A percentile compares a stretch with the other conserved stretches of the same genome.
Evolutionary conservation across 2,113 vertebrate species (phyloP).

Genomic region (Circaetus cinerascens): DNA sequence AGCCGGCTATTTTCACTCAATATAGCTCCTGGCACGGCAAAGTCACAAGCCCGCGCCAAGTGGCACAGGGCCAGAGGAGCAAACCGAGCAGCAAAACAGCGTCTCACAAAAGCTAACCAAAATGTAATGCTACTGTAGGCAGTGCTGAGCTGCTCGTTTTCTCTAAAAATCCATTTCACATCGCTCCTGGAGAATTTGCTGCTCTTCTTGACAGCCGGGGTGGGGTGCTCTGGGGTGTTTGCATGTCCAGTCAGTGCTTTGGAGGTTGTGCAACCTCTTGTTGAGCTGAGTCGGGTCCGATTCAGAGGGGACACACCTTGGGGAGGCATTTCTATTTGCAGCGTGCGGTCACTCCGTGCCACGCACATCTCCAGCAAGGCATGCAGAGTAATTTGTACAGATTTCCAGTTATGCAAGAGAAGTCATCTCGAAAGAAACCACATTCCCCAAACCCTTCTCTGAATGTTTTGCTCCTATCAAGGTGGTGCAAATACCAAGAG

Average conservation of each 20-base stretch:
- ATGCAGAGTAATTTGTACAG: neutral
- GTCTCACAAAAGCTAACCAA: neutral
- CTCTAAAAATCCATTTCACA: too few species aligned
- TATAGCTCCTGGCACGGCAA: neutral
- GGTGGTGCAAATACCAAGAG: neutral
- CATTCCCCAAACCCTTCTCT: neutral
- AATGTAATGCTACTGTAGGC: fast-evolving
- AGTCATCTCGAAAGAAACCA: neutral
- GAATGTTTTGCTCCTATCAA: fast-evolving
- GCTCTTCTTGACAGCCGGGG: fast-evolving
- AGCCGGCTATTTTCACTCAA: neutral
- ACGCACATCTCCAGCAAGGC: neutral
- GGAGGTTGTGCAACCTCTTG: neutral
- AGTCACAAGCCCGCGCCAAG: neutral
- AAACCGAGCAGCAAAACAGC: neutral
- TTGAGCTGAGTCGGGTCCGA: fast-evolving
- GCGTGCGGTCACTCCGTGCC: neutral
- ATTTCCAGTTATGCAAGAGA: neutral
- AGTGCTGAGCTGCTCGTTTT: fast-evolving
- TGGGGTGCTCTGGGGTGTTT: too few species aligned
- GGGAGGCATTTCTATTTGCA: neutral
- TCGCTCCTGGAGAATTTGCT: too few species aligned
- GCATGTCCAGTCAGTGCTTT: fast-evolving
- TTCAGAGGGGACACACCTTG: neutral
- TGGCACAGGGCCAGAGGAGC: neutral